Conservation (phyloP, 2,888 invertebrate genomes). For the Tipula unca region DNA sequence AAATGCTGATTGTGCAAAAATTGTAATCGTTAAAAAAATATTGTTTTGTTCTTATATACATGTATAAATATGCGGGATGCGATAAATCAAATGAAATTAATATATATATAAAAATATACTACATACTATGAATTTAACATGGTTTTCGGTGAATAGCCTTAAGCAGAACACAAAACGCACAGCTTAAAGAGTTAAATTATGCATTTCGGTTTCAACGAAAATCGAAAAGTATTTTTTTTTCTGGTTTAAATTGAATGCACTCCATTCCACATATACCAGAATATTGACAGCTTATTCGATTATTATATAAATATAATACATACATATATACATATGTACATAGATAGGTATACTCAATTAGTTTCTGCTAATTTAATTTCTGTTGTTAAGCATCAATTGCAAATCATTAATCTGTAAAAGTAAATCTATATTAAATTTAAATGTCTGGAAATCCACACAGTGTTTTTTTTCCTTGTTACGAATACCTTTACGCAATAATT, state of each 20-base stretch:
- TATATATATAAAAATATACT: neutral
- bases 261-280: neutral
- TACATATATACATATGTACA: neutral
- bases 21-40: neutral
- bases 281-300: neutral
- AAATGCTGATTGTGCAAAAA: neutral
- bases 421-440: neutral
- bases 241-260: neutral
- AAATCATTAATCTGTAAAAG: neutral
- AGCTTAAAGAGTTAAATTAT: neutral
- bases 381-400: neutral
- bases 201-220: neutral
- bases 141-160: neutral
- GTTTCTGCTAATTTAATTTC: too few relatives aligned
- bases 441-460: neutral
- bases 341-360: neutral
- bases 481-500: too few relatives aligned
- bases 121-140: neutral
- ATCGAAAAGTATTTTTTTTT: neutral
- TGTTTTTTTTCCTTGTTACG: too few relatives aligned
- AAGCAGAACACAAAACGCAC: neutral
- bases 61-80: neutral
- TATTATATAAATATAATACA: neutral
- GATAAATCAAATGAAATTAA: neutral
- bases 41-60: neutral